Conservation (phyloP, 1,140 invertebrate genomes). For the Drosophila ambigua region DNA sequence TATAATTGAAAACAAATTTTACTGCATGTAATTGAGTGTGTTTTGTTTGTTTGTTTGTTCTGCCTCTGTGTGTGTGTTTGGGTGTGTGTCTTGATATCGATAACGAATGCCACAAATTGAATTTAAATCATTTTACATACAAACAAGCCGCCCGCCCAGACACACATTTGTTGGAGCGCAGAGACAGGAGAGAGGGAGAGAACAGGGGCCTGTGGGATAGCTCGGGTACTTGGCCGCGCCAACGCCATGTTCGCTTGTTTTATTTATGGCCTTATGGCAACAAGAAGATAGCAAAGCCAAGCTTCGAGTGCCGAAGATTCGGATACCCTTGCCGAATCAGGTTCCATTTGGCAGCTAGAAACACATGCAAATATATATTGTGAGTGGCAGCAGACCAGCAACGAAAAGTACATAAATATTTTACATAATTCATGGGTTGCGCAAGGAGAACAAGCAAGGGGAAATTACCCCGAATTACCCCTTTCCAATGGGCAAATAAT, state of each 20-base stretch:
- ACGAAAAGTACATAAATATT: neutral
- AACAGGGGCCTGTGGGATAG: slow-evolving; percentile 3
- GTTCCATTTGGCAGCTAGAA: too few relatives aligned
- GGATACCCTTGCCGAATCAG: too few relatives aligned
- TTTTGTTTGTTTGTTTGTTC: slow-evolving; percentile 30
- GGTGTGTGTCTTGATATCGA: slow-evolving; percentile 72
- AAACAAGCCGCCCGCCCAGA: slow-evolving; percentile 22
- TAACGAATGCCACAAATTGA: slow-evolving; percentile 80
- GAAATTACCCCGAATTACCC: too few relatives aligned
- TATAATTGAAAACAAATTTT: slow-evolving; percentile 79
- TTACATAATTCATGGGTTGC: too few relatives aligned
- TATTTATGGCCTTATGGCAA: slow-evolving; percentile 60
- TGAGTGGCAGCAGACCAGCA: slow-evolving; percentile 14
- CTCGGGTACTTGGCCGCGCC: slow-evolving; percentile 37
- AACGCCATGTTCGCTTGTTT: slow-evolving; percentile 63
- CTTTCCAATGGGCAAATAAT: neutral
- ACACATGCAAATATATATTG: too few relatives aligned
- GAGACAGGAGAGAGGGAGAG: neutral
- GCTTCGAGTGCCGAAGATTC: too few relatives aligned
- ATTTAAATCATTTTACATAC: slow-evolving; percentile 78
- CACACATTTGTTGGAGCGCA: slow-evolving; percentile 12
- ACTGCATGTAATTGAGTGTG: slow-evolving; percentile 72
- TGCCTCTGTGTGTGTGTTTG: slow-evolving; percentile 24
- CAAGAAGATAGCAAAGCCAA: slow-evolving; percentile 14
- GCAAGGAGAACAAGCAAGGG: too few relatives aligned